These are phyloP conservation scores for Actenoides hombroni DNA, from an alignment of 2,113 vertebrate species.

Conservation along the genomic window DNA sequence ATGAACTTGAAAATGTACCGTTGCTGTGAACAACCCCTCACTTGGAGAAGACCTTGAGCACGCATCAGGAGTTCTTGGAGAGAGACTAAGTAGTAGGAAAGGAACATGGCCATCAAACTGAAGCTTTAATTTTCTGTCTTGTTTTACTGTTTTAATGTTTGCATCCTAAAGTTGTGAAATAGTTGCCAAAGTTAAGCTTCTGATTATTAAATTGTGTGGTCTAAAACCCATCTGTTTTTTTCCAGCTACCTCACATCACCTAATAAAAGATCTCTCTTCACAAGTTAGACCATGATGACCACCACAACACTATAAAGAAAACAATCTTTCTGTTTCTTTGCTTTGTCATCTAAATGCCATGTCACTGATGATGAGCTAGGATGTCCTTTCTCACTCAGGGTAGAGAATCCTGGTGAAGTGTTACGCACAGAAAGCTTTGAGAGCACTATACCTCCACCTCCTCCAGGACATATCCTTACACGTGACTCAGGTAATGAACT, in stretches of 20 bases:
- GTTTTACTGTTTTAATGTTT: background rate
- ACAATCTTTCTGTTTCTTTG: background rate
- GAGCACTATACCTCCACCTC: background rate
- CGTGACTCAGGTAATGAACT: background rate
- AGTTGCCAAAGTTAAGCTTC: background rate
- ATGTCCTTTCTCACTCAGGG: background rate
- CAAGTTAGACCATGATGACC: background rate
- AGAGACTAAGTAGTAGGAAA: background rate
- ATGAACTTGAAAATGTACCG: background rate
- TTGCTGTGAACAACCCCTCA: background rate
- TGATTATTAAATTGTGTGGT: background rate
- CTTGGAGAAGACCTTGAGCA: background rate
- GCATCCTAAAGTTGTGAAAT: background rate
- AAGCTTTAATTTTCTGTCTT: background rate
- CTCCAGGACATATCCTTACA: background rate
- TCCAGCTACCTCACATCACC: background rate
- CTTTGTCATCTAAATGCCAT: background rate
- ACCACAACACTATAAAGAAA: background rate
- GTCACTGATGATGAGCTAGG: background rate
- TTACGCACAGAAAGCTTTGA: background rate
- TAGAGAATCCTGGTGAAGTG: background rate
- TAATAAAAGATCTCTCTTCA: background rate
- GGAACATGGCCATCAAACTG: background rate
- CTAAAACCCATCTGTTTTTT: background rate
- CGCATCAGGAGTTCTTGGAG: background rate